A percentile compares a stretch with the other conserved stretches of the same genome.
These are phyloP conservation scores for Myocastor coypus DNA, from an alignment of 2,113 vertebrate species.

Conservation along the genomic window DNA sequence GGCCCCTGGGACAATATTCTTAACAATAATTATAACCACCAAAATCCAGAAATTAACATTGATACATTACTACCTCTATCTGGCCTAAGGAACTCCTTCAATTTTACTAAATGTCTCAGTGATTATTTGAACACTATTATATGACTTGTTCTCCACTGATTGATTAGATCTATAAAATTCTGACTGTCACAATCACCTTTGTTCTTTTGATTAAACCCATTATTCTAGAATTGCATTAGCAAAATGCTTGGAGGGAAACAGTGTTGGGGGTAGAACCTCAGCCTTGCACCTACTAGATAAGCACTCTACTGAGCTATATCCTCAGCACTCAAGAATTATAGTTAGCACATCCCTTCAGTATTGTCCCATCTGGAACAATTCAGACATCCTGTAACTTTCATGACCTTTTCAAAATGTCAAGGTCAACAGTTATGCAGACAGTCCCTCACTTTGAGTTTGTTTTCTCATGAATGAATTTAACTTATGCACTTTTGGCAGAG, in stretches of 20 bases:
- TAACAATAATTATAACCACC: conserved; percentile 12
- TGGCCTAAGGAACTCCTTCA: conserved; percentile 26
- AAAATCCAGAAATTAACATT: neutral
- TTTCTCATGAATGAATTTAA: neutral
- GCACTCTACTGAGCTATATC: neutral
- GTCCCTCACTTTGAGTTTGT: neutral
- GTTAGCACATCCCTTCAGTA: neutral
- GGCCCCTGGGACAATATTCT: no score
- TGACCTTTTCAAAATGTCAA: neutral
- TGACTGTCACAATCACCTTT: neutral
- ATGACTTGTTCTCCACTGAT: neutral
- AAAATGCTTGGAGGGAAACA: neutral
- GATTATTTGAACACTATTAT: neutral
- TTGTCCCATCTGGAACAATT: neutral
- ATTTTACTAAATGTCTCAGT: neutral
- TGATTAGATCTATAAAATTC: conserved; percentile 15
- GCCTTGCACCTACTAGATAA: neutral
- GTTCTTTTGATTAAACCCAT: neutral
- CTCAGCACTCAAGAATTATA: neutral
- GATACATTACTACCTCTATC: neutral
- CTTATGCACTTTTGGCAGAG: neutral
- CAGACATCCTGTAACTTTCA: neutral
- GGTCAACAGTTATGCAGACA: neutral
- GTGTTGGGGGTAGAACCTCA: neutral
- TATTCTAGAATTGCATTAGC: neutral